Conservation (phyloP, 2,888 invertebrate species). For the Steromphala cineraria region DNA sequence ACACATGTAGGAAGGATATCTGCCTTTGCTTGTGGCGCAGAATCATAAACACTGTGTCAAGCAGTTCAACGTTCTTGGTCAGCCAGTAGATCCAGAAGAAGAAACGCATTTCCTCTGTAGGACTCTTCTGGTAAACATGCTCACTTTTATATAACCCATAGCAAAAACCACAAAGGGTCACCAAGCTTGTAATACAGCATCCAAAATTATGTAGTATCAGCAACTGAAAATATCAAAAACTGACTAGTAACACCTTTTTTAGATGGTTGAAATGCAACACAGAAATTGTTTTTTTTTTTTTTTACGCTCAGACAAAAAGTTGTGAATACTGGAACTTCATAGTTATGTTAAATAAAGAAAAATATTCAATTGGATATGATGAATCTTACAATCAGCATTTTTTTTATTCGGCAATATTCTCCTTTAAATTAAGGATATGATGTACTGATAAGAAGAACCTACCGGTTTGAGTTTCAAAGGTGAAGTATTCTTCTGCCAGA, state of each 20-base stretch:
- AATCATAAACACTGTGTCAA: slow-evolving; percentile 74
- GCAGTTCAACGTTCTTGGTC: slow-evolving; percentile 69
- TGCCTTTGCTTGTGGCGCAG: slow-evolving; percentile 69
- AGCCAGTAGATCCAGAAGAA: slow-evolving; percentile 66
- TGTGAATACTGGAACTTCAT: too few species aligned
- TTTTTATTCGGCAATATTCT: too few species aligned
- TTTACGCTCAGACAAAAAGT: too few species aligned
- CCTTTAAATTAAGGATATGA: too few species aligned
- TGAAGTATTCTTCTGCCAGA: slow-evolving; percentile 60
- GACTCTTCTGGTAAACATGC: slow-evolving; percentile 56
- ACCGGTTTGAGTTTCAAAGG: slow-evolving; percentile 62
- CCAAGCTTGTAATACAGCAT: slow-evolving; percentile 63
- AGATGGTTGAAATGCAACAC: too few species aligned
- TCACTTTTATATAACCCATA: slow-evolving; percentile 52
- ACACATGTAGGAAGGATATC: slow-evolving; percentile 72
- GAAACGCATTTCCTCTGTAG: slow-evolving; percentile 44
- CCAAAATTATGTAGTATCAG: slow-evolving; percentile 69
- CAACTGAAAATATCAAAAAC: slow-evolving; percentile 53
- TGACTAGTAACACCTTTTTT: too few species aligned
- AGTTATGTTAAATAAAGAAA: too few species aligned
- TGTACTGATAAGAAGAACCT: slow-evolving; percentile 30
- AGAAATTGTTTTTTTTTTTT: too few species aligned
- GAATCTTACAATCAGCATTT: too few species aligned
- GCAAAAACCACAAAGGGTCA: slow-evolving; percentile 58
- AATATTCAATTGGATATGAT: too few species aligned